phyloP scores from a whole-genome alignment of 2,797 vertebrate genomes.

The Syngnathus rostellatus region DNA sequence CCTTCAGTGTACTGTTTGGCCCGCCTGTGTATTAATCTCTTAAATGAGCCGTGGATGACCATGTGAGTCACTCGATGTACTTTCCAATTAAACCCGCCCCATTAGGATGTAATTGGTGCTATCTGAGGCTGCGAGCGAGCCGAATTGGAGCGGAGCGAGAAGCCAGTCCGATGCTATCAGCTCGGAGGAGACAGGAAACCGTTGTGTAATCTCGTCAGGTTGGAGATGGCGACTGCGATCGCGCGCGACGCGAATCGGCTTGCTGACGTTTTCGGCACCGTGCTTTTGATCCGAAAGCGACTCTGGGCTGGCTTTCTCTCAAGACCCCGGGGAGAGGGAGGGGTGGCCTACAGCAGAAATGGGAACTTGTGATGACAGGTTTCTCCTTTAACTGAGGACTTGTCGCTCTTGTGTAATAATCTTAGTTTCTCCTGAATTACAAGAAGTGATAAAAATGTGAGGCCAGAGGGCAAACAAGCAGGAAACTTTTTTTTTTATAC shows the following conservation, averaged over 20 bases:
- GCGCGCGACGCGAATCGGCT: slow-evolving; percentile 24
- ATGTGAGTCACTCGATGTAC: slow-evolving; percentile 52
- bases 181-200: slow-evolving; percentile 68
- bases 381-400: slow-evolving; percentile 13
- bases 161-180: slow-evolving; percentile 66
- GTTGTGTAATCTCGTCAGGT: slow-evolving; percentile 70
- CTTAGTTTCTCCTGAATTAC: slow-evolving; percentile 26
- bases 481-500: slow-evolving; percentile 15
- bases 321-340: not conserved
- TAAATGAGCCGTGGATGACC: slow-evolving; percentile 57
- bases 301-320: slow-evolving; percentile 12
- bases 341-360: slow-evolving; percentile 13
- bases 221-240: slow-evolving; percentile 56
- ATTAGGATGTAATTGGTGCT: slow-evolving; percentile 65
- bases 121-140: slow-evolving; percentile 52
- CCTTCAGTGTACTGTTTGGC: slow-evolving; percentile 35
- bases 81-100: slow-evolving; percentile 67
- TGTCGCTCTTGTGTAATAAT: slow-evolving; percentile 12
- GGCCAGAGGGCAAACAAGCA: slow-evolving; percentile 26
- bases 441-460: slow-evolving; percentile 35
- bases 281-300: slow-evolving; percentile 4
- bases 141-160: slow-evolving; percentile 43
- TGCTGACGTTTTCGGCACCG: slow-evolving; percentile 13
- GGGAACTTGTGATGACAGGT: slow-evolving; percentile 17
- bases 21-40: slow-evolving; percentile 59